Conservation (phyloP, 2,888 invertebrate species). For the Cosmia pyralina region DNA sequence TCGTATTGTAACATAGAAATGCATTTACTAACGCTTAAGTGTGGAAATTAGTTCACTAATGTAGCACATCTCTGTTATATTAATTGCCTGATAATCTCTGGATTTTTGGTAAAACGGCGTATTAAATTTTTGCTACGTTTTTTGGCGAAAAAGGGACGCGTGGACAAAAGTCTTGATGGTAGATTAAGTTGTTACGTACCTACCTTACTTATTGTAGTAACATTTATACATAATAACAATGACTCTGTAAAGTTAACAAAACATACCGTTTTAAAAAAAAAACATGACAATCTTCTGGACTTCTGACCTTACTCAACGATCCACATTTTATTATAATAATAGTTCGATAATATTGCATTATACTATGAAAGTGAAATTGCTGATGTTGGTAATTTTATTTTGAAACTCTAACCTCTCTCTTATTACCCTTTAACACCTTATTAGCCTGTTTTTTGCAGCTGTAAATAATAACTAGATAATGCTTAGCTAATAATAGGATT, state of each 20-base stretch:
- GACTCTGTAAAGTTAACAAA: background rate
- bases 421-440: slow-evolving; percentile 44
- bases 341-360: background rate
- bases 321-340: background rate
- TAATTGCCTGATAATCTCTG: slow-evolving; percentile 15
- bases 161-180: slow-evolving; percentile 35
- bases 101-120: background rate
- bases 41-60: slow-evolving; percentile 39
- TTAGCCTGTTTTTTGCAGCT: slow-evolving; percentile 33
- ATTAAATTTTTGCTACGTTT: slow-evolving; percentile 10
- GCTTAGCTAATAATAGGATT: background rate
- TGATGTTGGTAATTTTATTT: slow-evolving; percentile 31
- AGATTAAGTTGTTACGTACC: slow-evolving; percentile 39
- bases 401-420: slow-evolving; percentile 18
- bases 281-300: background rate
- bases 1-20: slow-evolving; percentile 64
- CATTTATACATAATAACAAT: too few relatives aligned
- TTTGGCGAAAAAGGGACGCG: slow-evolving; percentile 45
- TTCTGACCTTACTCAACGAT: background rate
- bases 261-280: background rate
- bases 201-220: too few relatives aligned
- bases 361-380: slow-evolving; percentile 29
- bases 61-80: slow-evolving; percentile 29
- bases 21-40: slow-evolving; percentile 47
- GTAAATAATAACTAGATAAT: slow-evolving; percentile 18